Percentiles rank a stretch among this genome's conserved stretches.
Evolutionary conservation across 2,888 invertebrate species (phyloP).

Genomic region (Chrysolina americana): DNA sequence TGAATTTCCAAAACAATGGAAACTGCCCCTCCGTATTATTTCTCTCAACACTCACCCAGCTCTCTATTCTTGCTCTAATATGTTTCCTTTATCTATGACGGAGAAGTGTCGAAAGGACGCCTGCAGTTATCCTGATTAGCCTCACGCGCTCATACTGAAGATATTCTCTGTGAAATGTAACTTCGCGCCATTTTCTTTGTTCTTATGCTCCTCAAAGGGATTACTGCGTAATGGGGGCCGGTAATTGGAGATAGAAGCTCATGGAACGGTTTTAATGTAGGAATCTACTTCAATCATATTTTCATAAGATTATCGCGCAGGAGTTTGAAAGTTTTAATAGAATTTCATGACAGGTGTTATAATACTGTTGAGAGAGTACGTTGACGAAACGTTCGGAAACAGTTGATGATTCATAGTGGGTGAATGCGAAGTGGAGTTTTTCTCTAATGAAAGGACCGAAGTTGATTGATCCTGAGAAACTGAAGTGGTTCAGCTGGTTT

Average conservation of each 20-base stretch:
- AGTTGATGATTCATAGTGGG: background rate
- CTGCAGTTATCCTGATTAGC: slow-evolving; percentile 24
- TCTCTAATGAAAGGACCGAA: too few species aligned
- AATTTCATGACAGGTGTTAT: background rate
- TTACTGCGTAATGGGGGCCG: background rate
- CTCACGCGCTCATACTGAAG: slow-evolving; percentile 21
- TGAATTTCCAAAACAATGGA: too few species aligned
- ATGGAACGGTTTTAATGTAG: slow-evolving; percentile 7
- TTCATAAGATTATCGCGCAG: background rate
- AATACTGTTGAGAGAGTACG: background rate
- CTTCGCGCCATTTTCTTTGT: slow-evolving; percentile 17
- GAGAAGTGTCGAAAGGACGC: background rate
- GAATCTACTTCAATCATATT: slow-evolving; percentile 13
- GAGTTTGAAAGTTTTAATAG: background rate
- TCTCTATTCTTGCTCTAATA: background rate
- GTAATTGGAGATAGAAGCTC: slow-evolving; percentile 28
- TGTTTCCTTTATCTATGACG: background rate
- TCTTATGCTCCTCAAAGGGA: slow-evolving; percentile 17
- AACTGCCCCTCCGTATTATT: background rate
- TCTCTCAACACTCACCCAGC: background rate
- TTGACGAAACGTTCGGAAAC: background rate
- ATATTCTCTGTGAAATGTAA: slow-evolving; percentile 15
- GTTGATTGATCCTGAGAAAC: too few species aligned
- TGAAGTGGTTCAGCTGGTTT: too few species aligned
- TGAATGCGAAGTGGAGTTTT: background rate